Evolutionary conservation across 2,113 vertebrate genomes (phyloP).

Genomic region (Dromiciops gliroides): DNA sequence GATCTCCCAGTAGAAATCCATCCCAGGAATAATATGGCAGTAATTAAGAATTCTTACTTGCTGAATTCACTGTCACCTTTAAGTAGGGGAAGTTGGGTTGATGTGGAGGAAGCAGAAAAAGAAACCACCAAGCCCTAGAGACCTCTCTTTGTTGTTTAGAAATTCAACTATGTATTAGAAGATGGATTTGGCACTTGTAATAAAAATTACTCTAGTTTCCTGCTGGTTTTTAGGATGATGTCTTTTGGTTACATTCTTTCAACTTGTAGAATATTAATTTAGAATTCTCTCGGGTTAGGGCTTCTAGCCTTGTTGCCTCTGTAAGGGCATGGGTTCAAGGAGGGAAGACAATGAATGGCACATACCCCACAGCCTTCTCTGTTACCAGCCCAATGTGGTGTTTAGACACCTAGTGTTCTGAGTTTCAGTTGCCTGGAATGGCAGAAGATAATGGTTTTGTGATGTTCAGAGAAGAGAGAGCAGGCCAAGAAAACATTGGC

Average conservation of each 20-base stretch:
- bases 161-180: constrained; percentile 68
- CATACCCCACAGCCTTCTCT: not conserved
- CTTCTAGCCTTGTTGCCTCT: constrained; percentile 36
- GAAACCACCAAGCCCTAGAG: constrained; percentile 59
- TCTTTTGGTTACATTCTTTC: constrained; percentile 76
- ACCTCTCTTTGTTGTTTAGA: constrained; percentile 50
- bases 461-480: constrained; percentile 6
- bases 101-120: constrained; percentile 51
- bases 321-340: constrained; percentile 52
- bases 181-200: constrained; percentile 51
- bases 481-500: not conserved
- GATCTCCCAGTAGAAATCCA: not conserved
- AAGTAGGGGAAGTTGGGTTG: constrained; percentile 52
- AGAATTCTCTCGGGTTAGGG: constrained; percentile 25
- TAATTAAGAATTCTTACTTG: constrained; percentile 75
- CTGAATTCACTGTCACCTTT: constrained; percentile 67
- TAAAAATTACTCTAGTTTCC: constrained; percentile 71
- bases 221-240: constrained; percentile 67
- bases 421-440: not conserved
- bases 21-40: constrained; percentile 54
- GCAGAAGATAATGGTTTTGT: constrained; percentile 1
- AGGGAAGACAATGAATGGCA: constrained; percentile 44
- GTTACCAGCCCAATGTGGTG: not conserved
- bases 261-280: constrained; percentile 74
- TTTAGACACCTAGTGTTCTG: not conserved